A percentile compares a stretch with the other conserved stretches of the same genome.
These are phyloP conservation scores for Mormyrops boulengeri DNA, from an alignment of 2,797 vertebrate species.

Conservation along the genomic window DNA sequence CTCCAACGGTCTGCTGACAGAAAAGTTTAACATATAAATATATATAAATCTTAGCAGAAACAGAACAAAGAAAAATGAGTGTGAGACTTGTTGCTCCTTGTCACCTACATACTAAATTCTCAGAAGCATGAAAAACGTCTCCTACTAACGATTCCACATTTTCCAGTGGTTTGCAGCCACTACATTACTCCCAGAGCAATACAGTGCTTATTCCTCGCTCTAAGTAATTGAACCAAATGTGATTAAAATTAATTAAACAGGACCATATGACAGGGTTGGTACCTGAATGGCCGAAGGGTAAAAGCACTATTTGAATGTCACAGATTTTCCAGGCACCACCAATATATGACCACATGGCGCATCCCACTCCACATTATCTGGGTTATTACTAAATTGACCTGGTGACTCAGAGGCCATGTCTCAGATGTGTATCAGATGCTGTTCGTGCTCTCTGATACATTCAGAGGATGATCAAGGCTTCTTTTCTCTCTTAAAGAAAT, in stretches of 20 bases:
- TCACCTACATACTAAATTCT: neutral
- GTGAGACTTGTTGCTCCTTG: neutral
- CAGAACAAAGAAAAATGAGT: neutral
- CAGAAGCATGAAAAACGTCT: neutral
- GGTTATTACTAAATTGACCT: neutral
- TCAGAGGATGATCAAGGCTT: neutral
- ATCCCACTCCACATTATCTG: neutral
- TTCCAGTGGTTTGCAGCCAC: neutral
- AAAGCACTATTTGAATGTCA: neutral
- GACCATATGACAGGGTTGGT: neutral
- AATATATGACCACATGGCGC: neutral
- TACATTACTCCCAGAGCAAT: neutral
- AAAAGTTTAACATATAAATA: neutral
- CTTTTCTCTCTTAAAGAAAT: slow-evolving; percentile 15
- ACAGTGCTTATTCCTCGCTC: neutral
- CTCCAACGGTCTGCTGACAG: neutral
- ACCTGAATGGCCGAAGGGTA: neutral
- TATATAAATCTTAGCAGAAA: neutral
- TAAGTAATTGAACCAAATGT: neutral
- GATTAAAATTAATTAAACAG: slow-evolving; percentile 8
- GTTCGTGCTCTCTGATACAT: neutral
- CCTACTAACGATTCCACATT: neutral
- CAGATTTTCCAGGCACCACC: neutral
- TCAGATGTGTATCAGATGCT: slow-evolving; percentile 4
- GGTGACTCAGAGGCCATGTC: neutral